Evolutionary conservation across 2,113 vertebrate genomes (phyloP).

Genomic region (Corapipo altera): DNA sequence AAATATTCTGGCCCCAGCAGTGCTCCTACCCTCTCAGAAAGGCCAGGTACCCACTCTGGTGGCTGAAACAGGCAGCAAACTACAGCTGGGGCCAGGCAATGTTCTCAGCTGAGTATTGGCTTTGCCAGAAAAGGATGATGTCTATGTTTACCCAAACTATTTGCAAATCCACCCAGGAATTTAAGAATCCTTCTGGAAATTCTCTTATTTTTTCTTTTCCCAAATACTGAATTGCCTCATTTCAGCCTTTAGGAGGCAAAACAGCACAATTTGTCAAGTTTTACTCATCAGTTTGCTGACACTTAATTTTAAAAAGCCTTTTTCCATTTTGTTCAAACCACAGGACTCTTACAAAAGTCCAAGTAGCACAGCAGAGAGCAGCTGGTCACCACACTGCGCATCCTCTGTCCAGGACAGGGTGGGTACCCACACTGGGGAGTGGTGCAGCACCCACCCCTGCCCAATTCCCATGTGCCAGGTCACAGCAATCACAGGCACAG

Average conservation of each 20-base stretch:
- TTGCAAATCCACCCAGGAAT: constrained; percentile 36
- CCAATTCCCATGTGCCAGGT: neutral
- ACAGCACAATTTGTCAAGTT: constrained; percentile 11
- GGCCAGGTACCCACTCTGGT: constrained; percentile 15
- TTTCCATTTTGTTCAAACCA: neutral
- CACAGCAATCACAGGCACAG: neutral
- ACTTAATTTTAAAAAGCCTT: neutral
- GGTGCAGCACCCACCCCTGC: neutral
- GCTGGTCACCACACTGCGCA: neutral
- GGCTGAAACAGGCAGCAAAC: neutral
- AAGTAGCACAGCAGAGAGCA: neutral
- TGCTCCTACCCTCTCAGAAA: neutral
- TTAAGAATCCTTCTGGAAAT: constrained; percentile 18
- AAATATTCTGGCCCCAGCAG: rapidly evolving
- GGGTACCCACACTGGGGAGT: neutral
- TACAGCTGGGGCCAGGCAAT: neutral
- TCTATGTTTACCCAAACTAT: neutral
- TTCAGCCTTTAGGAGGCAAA: constrained; percentile 64
- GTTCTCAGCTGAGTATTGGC: neutral
- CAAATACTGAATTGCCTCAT: neutral
- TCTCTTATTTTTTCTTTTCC: neutral
- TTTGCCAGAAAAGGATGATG: neutral
- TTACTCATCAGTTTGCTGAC: neutral
- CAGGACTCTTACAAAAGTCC: neutral
- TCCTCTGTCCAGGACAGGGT: neutral